Evolutionary conservation across 2,113 vertebrate species (phyloP), one percentile per base, ranked within the genome.

Genomic region (Sinocyclocheilus grahami): DNA sequence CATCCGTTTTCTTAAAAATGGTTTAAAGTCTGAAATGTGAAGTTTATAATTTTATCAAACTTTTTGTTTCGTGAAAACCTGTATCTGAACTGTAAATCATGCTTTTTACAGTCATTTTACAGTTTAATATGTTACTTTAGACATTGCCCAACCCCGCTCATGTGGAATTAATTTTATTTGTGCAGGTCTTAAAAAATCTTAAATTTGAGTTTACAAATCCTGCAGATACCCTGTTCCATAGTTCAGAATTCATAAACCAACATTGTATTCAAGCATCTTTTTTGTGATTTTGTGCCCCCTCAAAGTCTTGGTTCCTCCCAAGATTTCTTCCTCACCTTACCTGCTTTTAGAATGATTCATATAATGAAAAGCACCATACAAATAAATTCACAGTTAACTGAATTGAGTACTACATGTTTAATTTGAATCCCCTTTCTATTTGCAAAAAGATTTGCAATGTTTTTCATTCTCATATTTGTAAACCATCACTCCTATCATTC

Each of bases 221-320:
- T 37, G 37, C 37, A 37, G 37, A 37, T 37, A 37, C 37, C 37
- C 37, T 37, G 37, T 37, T 37, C 37, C 37, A 37, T 37, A 37
- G 37, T 4, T 4, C 10, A 46, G 5, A 24, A 46, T 75, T 75
- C 20, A 79, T 79, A 1, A 6, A 39, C 2, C 10, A 79, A n/a
- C 78, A 79, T n/a, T 79, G 5, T 33, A n/a, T 20, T n/a, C 77
- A 60, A 62, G 39, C 39, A 74, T 46, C 22, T 74, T 46, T 74
- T 39, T 39, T 18, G 30, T 37, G 7, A 46, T 13, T 46, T 46
- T 75, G 20, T 20, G 46, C 0, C 46, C 46, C 11, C 46, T 48
- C 46, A 48, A 48, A 71, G 67, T 37, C 67, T 71, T 74, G 71
- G 9, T n/a, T 74, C 20, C 71, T 42, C 4, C 7, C 4, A 12